Base-by-base conservation (phyloP, 2,797 vertebrate genomes). In the Phoxinus dragarum region DNA sequence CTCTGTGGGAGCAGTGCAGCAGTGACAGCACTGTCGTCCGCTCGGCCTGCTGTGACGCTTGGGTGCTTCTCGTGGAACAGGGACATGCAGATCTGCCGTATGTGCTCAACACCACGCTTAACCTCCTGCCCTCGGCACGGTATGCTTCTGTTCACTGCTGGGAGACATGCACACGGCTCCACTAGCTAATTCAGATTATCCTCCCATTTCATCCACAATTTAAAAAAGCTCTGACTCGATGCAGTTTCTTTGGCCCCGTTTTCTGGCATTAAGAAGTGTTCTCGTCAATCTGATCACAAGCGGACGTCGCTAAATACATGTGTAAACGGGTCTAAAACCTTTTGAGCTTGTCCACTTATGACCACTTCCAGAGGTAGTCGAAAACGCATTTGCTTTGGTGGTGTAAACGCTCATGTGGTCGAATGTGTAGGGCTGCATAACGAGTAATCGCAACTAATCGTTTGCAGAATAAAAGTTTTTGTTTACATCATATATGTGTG, bases 1-100 rank as follows among this genome's bases (percentile, higher is more conserved):
- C 96, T 73, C 95, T 99, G 23, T 99, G 98, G 98, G 96, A 98
- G 91, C 97, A 96, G 89, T 97, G 97, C 86, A 97, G 97, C 92
- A 94, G 95, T 85, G 96, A 97, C 68, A 91, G 89, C 0, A 92
- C 94, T 1, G 90, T 93, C 49, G 94, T 99, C 82, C 94, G 97
- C 27, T 96, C 96, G 0, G 92, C 96, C 74, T 99, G 97, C 92
- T 97, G 96, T 0, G 96, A 98, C 2, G 97, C 95, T 0, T 86
- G 98, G 91, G 96, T 98, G 84, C 94, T 97, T 1, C 94, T 99
- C 86, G 98, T 98, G 79, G 95, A 95, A 19, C 97, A 99, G 91
- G 94, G 95, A n/a, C 97, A 97, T 0, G 97, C 96, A 0, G 96
- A 99, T 80, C 94, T 96, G 34, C 92, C 91, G 42, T 95, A 96